Base-by-base conservation (phyloP, 2,797 vertebrate species). In the Cheirogaleus major region DNA sequence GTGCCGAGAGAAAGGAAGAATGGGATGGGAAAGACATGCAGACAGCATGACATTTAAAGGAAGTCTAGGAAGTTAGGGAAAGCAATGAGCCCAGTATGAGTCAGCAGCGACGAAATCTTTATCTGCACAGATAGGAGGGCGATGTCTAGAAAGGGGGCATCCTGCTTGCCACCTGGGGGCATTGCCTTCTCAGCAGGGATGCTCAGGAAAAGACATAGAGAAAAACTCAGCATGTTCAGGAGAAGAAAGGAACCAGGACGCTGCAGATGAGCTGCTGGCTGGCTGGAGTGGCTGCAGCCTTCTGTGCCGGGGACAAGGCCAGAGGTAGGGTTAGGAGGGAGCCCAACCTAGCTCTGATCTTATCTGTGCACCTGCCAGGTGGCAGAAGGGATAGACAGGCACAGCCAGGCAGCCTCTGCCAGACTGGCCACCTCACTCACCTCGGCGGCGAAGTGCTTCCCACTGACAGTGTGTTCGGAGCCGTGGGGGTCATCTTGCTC, bases 381-480 rank as follows among this genome's bases (percentile, higher is more conserved):
- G 67, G 50, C 20, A 25, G 15, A 55, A 5, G 38, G 45, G 18
- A 43, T 90, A 65, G 87, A 14, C 48, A 65, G 57, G 48, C 57
- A 9, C 12, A 1, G 0, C 55, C 17, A 22, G 69, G 63, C 52
- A 61, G 48, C 55, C 38, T 48, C 81, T 20, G 4, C 27, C 67
- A 38, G 25, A 41, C 25, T 10, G 7, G 41, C n/a, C 25, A n/a
- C 57, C 72, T 32, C 2, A 57, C 98, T 99, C 98, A 99, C 99
- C 99, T 99, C 99, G 5, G 99, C 99, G 15, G 99, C 98, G 65
- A 99, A 99, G 97, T 99, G 99, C 91, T 98, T 99, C 76, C 99
- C 99, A 2, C 99, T 98, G 48, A 99, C 73, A 0, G 98, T 99
- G 98, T 99, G 99, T 73, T 99, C 99, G 0, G 99, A 99, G 84